Evolutionary conservation across 1,140 invertebrate genomes (phyloP), one percentile per base, ranked within the genome.

Genomic region (Phenacoccus solenopsis): DNA sequence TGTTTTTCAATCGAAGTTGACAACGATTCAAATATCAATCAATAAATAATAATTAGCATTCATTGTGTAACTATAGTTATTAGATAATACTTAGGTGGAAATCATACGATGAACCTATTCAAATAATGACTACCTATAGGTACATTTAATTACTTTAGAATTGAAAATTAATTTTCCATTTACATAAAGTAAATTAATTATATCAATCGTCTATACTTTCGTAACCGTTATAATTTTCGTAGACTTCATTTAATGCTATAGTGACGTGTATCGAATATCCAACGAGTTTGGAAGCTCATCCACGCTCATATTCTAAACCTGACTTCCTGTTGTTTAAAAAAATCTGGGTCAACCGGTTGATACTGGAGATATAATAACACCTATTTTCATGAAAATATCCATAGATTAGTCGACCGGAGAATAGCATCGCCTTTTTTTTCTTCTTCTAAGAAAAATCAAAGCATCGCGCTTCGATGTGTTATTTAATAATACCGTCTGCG

Each of bases 291-390:
- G 59, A 64, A 64, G 22, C 25, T 64, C 25, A 64, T 24, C 25
- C 59, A 25, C 21, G 59, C 25, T 24, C 25, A 64, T 64, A 64
- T 27, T 24, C 22, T 25, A 64, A 64, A 64, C 59, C 25, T 27
- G 59, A 64, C 59, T 64, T 64, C 59, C 59, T 64, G 59, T 64
- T 64, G 59, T 64, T 64, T 27, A 64, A 64, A 27, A n/a, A 64
- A 25, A 64, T 64, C 22, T 64, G 59, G 59, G 59, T 64, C 59
- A 64, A 64, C 59, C 59, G 59, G 59, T 64, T 64, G 59, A 64
- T 64, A 27, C 59, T 64, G 25, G 59, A 64, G 25, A 64, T 64
- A 64, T 64, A 64, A 27, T 64, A 64, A 64, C 59, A 64, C 59
- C 59, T 64, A 64, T 64, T 22, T 25, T 64, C 25, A 64, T 64